These are phyloP conservation scores for Lota lota DNA, from an alignment of 2,113 vertebrate genomes.

Conservation along the genomic window DNA sequence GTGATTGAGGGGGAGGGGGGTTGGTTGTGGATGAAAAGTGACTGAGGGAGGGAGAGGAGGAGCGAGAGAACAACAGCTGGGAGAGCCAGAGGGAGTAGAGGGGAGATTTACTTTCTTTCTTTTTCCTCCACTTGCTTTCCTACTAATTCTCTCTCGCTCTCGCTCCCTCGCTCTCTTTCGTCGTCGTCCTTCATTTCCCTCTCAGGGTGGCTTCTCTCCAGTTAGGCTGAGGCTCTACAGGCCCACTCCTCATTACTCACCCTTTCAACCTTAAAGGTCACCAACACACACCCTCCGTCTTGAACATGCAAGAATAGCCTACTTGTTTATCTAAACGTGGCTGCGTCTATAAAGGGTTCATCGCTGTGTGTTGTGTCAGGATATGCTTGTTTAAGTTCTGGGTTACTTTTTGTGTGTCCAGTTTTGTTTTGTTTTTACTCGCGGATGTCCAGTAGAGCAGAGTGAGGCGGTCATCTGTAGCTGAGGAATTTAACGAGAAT, in stretches of 20 bases:
- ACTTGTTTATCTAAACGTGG: conserved; percentile 26
- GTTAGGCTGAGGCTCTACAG: conserved; percentile 27
- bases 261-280: conserved; percentile 62
- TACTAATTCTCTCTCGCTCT: not conserved
- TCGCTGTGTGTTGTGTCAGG: conserved; percentile 11
- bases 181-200: conserved; percentile 49
- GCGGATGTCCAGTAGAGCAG: too few relatives aligned
- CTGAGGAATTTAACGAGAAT: too few relatives aligned
- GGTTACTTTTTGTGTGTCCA: too few relatives aligned
- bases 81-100: conserved; percentile 50
- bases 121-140: not conserved
- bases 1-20: conserved; percentile 9
- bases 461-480: too few relatives aligned
- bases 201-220: conserved; percentile 25
- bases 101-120: conserved; percentile 42
- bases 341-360: not conserved
- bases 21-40: conserved; percentile 60
- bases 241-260: conserved; percentile 55
- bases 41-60: conserved; percentile 45
- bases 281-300: conserved; percentile 33
- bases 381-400: not conserved
- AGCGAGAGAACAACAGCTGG: conserved; percentile 62
- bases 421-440: too few relatives aligned
- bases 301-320: conserved; percentile 39
- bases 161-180: conserved; percentile 22